Conservation (phyloP, 2,113 vertebrate species). For the Colaptes auratus region DNA sequence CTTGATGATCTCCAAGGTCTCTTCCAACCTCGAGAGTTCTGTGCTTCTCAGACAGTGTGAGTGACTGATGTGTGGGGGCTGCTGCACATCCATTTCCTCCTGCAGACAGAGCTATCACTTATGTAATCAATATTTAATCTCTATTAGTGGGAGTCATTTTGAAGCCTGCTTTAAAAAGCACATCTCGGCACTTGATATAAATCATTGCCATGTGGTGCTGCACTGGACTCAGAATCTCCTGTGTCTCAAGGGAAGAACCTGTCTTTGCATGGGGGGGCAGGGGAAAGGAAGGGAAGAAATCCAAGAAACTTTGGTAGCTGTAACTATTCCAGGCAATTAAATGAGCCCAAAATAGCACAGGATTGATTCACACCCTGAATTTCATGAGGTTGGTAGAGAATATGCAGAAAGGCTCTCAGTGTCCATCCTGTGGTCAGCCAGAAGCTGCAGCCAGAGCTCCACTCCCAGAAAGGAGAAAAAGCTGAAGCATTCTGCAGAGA, state of each 20-base stretch:
- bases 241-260: not conserved
- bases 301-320: not conserved
- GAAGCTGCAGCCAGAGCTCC: not conserved
- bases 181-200: slow-evolving; percentile 27
- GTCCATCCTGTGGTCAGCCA: not conserved
- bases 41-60: not conserved
- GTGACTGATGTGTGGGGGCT: not conserved
- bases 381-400: not conserved
- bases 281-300: not conserved
- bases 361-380: not conserved
- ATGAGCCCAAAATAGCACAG: not conserved
- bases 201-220: not conserved
- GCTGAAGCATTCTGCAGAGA: not conserved
- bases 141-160: slow-evolving; percentile 45
- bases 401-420: not conserved
- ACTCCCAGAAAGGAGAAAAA: not conserved
- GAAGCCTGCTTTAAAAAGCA: slow-evolving; percentile 4
- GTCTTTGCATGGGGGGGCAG: not conserved
- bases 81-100: slow-evolving; percentile 31
- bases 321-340: not conserved
- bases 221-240: not conserved
- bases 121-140: slow-evolving; percentile 66
- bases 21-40: too few species aligned
- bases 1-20: too few species aligned
- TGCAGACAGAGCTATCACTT: slow-evolving; percentile 48